Conservation (phyloP, 2,797 vertebrate species). For the Staurois parvus region DNA sequence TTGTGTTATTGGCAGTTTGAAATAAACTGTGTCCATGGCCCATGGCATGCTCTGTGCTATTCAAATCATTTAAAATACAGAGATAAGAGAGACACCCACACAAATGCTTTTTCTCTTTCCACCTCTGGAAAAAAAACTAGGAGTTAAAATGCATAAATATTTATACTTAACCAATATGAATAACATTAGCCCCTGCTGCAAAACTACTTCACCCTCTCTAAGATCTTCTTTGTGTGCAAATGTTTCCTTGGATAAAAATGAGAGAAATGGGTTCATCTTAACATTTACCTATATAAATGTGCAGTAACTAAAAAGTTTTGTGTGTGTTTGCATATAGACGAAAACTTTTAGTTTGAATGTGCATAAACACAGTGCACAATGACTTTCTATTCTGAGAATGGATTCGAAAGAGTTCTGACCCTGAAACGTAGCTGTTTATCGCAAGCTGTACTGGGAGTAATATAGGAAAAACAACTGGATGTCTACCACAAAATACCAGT, state of each 20-base stretch:
- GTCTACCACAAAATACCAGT: too few species aligned
- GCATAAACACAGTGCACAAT: too few species aligned
- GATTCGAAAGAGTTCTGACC: too few species aligned
- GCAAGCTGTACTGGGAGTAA: too few species aligned
- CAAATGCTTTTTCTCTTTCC: constrained; percentile 27
- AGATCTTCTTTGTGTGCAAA: neutral
- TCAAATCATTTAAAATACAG: constrained; percentile 40
- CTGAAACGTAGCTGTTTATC: too few species aligned
- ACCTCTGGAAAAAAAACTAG: constrained; percentile 28
- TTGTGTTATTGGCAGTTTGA: constrained; percentile 47
- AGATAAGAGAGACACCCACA: constrained; percentile 52
- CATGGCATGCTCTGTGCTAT: constrained; percentile 34
- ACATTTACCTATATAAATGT: neutral
- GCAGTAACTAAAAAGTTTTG: neutral
- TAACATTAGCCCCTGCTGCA: neutral
- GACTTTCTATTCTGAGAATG: too few species aligned
- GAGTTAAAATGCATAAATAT: constrained; percentile 52
- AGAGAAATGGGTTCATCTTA: neutral
- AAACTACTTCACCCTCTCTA: constrained; percentile 11
- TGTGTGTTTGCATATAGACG: neutral
- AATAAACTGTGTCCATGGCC: constrained; percentile 44
- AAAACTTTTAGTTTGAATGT: too few species aligned
- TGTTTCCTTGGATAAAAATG: neutral
- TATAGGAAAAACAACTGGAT: too few species aligned
- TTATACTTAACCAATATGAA: constrained; percentile 43